These are phyloP conservation scores for Oceanodroma leucorhoa DNA, from an alignment of 2,797 vertebrate species.

Conservation along the genomic window DNA sequence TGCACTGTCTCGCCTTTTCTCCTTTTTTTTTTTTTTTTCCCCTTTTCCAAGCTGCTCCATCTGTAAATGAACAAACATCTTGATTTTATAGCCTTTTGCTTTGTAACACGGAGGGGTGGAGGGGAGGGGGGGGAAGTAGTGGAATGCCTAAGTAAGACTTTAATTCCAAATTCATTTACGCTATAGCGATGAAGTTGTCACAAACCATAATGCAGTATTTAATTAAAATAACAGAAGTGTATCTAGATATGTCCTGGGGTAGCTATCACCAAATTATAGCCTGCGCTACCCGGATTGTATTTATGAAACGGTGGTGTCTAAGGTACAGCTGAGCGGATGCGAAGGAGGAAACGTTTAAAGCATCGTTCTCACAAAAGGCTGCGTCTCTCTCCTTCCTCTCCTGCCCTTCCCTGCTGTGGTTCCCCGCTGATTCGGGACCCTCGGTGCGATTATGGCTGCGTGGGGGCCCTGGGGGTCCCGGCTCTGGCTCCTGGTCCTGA, in stretches of 20 bases:
- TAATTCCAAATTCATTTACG: constrained; percentile 75
- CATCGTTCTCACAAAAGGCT: background rate
- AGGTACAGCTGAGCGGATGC: constrained; percentile 43
- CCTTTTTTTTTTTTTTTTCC: too few relatives aligned
- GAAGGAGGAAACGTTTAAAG: constrained; percentile 21
- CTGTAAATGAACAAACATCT: constrained; percentile 73
- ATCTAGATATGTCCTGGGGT: constrained; percentile 72
- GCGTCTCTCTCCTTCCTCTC: background rate
- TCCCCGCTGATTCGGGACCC: background rate
- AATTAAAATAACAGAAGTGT: constrained; percentile 77
- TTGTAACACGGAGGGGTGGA: constrained; percentile 63
- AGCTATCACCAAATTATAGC: constrained; percentile 67
- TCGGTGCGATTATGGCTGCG: background rate
- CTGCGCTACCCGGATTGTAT: constrained; percentile 48
- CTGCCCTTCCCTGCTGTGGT: background rate
- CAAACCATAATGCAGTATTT: constrained; percentile 78
- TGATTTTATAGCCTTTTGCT: constrained; percentile 74
- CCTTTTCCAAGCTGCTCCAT: constrained; percentile 49
- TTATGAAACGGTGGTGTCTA: constrained; percentile 44
- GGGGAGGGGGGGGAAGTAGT: constrained; percentile 13
- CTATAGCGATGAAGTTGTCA: constrained; percentile 70
- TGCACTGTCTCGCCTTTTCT: background rate
- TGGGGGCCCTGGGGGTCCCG: accelerated
- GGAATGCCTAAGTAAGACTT: constrained; percentile 75
- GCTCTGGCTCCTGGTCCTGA: background rate